These are phyloP conservation scores for Salvelinus namaycush DNA, from an alignment of 2,113 vertebrate species.

Conservation along the genomic window DNA sequence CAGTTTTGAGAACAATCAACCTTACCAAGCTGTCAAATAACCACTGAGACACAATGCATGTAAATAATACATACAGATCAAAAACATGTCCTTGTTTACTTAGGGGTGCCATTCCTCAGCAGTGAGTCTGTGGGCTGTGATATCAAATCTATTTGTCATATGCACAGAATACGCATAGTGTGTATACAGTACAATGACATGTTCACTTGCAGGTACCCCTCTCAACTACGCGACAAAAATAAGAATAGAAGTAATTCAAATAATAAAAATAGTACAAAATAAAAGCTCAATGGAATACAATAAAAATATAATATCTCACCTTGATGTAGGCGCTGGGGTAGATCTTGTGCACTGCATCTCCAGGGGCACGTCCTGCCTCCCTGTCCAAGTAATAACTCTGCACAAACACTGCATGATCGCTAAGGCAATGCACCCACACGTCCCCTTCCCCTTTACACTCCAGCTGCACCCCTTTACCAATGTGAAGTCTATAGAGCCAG, in stretches of 20 bases:
- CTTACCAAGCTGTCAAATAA: neutral
- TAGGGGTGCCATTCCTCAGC: neutral
- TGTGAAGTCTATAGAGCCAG: slow-evolving; percentile 82
- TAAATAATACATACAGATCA: neutral
- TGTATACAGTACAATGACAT: too few relatives aligned
- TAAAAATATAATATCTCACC: slow-evolving; percentile 64
- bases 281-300: too few relatives aligned
- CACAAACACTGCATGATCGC: slow-evolving; percentile 95
- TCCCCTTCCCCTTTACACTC: slow-evolving; percentile 98
- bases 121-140: neutral
- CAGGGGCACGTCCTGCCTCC: slow-evolving; percentile 92
- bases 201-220: too few relatives aligned
- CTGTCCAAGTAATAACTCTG: slow-evolving; percentile 98
- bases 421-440: slow-evolving; percentile 96
- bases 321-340: slow-evolving; percentile 98
- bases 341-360: slow-evolving; percentile 97
- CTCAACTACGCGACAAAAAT: too few relatives aligned
- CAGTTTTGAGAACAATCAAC: too few relatives aligned
- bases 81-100: neutral
- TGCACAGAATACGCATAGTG: too few relatives aligned
- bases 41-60: neutral
- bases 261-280: too few relatives aligned
- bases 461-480: slow-evolving; percentile 95
- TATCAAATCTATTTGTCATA: too few relatives aligned
- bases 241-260: too few relatives aligned